Base-by-base conservation (phyloP, 2,888 invertebrate genomes). In the Drosophila crucigera region DNA sequence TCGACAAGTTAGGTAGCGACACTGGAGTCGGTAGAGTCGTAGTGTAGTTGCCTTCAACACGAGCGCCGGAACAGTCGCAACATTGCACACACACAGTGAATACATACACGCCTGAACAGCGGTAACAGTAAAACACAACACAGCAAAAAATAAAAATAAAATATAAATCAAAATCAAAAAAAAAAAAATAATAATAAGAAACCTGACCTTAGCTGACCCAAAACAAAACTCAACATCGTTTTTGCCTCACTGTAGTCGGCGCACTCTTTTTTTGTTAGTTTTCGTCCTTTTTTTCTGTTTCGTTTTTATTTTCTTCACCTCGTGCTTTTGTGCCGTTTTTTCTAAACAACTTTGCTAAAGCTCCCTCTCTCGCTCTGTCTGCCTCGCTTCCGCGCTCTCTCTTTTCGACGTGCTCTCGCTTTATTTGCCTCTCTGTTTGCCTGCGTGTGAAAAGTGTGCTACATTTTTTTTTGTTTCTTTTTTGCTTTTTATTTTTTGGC, bases 281-380 rank as follows among this genome's bases (percentile, higher is more conserved):
- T 65, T 22, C 19, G 14, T 47, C 30, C 54, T 47, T 52, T 65
- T 72, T 72, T 70, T 65, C 33, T 67, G 47, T 59, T 55, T 59
- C 54, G 52, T 62, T 39, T 50, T 53, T 50, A 69, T 68, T 81
- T 73, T 74, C 72, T 52, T 70, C n/a, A 25, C 31, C 70, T 67
- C 61, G 80, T 89, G 70, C 88, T 80, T 90, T 84, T 90, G 85
- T 85, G 90, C 85, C 63, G 84, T 90, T 85, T 85, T 85, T 85
- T 85, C 85, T 85, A 85, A 85, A 85, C 85, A 84, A 70, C 41
- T 58, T 60, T 66, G 68, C 55, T 50, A 59, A 68, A 39, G n/a
- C 43, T 37, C 6, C 41, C 35, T 10, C 37, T 50, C 35, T 28
- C 19, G 19, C 50, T 35, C 4, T 47, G 22, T n/a, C 53, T 50